These are phyloP conservation scores for Drosophila pruinosa DNA, from an alignment of 1,140 invertebrate genomes.

Conservation along the genomic window DNA sequence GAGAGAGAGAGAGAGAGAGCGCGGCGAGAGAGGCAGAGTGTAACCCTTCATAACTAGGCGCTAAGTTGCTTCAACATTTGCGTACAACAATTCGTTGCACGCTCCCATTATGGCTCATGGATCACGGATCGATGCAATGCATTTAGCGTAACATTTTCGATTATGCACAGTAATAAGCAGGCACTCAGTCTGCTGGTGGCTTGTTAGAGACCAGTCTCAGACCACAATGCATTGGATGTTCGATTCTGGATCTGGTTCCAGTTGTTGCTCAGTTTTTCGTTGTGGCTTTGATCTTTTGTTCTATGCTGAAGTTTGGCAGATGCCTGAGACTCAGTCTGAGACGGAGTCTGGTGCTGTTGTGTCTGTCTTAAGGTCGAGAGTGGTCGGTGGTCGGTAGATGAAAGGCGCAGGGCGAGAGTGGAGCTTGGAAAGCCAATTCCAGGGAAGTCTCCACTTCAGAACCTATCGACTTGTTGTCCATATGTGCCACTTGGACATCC, in stretches of 20 bases:
- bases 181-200: background rate
- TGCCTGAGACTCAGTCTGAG: too few species aligned
- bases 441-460: constrained; percentile 71
- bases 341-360: too few species aligned
- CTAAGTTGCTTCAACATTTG: constrained; percentile 46
- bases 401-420: constrained; percentile 25
- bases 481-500: constrained; percentile 45
- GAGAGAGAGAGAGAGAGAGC: background rate
- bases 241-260: background rate
- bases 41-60: constrained; percentile 31
- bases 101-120: constrained; percentile 21
- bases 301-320: constrained; percentile 5
- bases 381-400: constrained; percentile 38
- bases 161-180: constrained; percentile 41
- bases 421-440: constrained; percentile 68
- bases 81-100: constrained; percentile 43
- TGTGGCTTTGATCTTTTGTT: constrained; percentile 39
- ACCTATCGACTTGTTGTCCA: constrained; percentile 49
- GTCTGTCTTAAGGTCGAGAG: constrained; percentile 4
- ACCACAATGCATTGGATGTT: too few species aligned
- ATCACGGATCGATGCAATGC: constrained; percentile 41
- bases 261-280: background rate
- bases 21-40: background rate
- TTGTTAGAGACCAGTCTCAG: constrained; percentile 7
- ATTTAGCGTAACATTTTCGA: constrained; percentile 49